Evolutionary conservation across 1,140 invertebrate genomes (phyloP), one percentile per base, ranked within the genome.

Genomic region (Dinothrombium tinctorium): DNA sequence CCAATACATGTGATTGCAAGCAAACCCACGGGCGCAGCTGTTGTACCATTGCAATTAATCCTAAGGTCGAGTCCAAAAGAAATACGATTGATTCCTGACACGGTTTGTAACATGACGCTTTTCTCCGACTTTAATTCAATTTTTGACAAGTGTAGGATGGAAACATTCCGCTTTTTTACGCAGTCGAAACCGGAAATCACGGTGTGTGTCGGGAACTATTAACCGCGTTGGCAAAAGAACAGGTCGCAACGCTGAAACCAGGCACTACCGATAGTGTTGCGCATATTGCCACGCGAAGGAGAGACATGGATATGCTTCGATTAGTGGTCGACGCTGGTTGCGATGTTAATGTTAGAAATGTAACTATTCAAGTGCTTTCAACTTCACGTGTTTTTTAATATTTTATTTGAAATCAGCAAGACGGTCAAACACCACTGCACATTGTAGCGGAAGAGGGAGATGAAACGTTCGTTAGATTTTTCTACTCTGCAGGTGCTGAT

Each of bases 391-490:
- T 29, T 2, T 38, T 9, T 9, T 38, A 23, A 15, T n/a, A 12
- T 12, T 28, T 29, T 23, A 19, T 25, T 42, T 45, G 29, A 47
- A 25, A 50, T 21, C 53, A 77, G 74, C 73, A 76, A 2, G 76
- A 87, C 37, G 89, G 89, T 0, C 79, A 87, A 58, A 92, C 89
- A 0, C 67, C 84, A 1, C 57, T 96, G 19, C 90, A 96, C 52
- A 80, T 96, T 40, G 82, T 84, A 0, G 81, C 87, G n/a, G 76
- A 76, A 8, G 80, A 89, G 54, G 87, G 87, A 3, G 87, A 96
- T 55, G 87, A 95, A 54, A 68, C 69, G 0, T 61, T 92, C 31
- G 74, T 96, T 1, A 94, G 92, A 59, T 89, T 87, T 57, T 81
- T 98, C 53, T 89, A 89, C 55, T 74, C 81, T 22, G 12, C 35